Conservation (phyloP, 2,888 invertebrate genomes). For the Diogma glabrata region DNA sequence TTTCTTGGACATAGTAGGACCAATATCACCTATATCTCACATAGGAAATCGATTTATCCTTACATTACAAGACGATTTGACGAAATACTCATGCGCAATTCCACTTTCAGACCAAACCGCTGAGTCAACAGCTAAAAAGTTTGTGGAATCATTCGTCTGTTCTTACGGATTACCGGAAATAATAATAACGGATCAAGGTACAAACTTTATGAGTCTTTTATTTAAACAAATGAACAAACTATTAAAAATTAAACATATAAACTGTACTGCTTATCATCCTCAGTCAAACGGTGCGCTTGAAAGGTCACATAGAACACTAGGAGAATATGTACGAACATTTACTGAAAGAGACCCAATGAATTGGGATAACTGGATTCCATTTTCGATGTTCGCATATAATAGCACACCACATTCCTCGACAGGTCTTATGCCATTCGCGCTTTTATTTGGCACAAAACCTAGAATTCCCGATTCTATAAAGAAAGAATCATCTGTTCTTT, state of each 20-base stretch:
- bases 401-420: constrained; percentile 22
- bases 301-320: constrained; percentile 24
- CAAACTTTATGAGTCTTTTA: constrained; percentile 17
- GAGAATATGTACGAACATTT: constrained; percentile 24
- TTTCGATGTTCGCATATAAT: constrained; percentile 24
- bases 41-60: constrained; percentile 26
- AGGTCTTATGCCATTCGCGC: constrained; percentile 23
- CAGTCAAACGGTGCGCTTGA: constrained; percentile 25
- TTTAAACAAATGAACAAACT: constrained; percentile 22
- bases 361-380: constrained; percentile 26
- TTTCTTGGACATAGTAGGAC: constrained; percentile 26
- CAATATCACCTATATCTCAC: constrained; percentile 22
- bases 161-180: constrained; percentile 11
- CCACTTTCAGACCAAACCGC: constrained; percentile 26
- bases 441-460: constrained; percentile 22
- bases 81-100: constrained; percentile 25
- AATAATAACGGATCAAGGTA: neutral
- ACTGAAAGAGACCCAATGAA: constrained; percentile 22
- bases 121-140: constrained; percentile 23
- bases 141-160: constrained; percentile 21
- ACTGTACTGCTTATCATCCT: constrained; percentile 24
- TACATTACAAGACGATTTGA: constrained; percentile 27
- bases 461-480: constrained; percentile 19
- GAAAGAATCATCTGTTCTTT: neutral
- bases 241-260: constrained; percentile 24